phyloP scores from a whole-genome alignment of 2,797 vertebrate genomes.

The Coregonus sp. region DNA sequence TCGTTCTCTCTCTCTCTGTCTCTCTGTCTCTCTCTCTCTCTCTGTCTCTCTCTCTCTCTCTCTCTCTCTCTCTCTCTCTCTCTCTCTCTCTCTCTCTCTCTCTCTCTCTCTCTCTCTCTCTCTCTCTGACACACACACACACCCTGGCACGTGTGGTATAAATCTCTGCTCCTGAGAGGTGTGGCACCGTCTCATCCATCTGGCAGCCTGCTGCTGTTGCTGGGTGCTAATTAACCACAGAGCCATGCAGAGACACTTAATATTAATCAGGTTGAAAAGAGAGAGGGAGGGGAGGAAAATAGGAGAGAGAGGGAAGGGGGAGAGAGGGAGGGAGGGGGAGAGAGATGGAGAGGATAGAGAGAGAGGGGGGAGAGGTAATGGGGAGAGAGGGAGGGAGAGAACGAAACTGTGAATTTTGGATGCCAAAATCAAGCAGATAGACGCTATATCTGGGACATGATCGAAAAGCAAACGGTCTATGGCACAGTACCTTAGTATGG shows the following conservation, averaged over 20 bases:
- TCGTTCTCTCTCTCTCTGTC: no score
- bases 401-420: not conserved
- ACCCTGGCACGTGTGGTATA: conserved; percentile 21
- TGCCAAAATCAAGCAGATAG: not conserved
- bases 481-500: not conserved
- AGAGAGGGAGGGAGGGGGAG: not conserved
- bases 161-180: conserved; percentile 59
- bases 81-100: no score
- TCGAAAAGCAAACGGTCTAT: not conserved
- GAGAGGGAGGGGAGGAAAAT: not conserved
- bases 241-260: conserved; percentile 58
- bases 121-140: not conserved
- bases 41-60: no score
- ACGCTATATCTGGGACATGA: not conserved
- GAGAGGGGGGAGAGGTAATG: not conserved
- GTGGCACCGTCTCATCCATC: conserved; percentile 54
- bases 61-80: no score
- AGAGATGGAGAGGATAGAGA: not conserved
- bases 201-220: conserved; percentile 43
- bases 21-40: no score
- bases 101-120: no score
- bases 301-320: not conserved
- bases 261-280: conserved; percentile 41
- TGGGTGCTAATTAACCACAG: conserved; percentile 69
- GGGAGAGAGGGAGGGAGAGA: not conserved